Evolutionary conservation across 2,888 invertebrate genomes (phyloP), one percentile per base, ranked within the genome.

Genomic region (Orchesella flavescens): DNA sequence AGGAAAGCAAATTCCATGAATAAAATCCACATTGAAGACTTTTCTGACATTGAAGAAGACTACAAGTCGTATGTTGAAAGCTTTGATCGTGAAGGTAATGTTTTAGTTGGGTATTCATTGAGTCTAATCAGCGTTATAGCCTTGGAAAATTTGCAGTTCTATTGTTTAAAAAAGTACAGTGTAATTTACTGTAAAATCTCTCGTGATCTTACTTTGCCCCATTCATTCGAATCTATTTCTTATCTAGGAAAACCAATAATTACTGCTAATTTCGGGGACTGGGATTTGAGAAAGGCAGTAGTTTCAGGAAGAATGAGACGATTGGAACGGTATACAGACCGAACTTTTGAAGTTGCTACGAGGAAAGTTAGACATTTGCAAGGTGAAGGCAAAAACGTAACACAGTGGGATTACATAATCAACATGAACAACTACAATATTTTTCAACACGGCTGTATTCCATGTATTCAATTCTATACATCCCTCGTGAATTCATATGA

Each of bases 351-450:
- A 66, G 9, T 75, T 0, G 76, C 73, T 1, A 59, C 78, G 13
- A 44, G 49, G 19, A 73, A 59, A 57, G 73, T 78, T 43, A 55
- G 83, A 2, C 10, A 80, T 17, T 21, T 66, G n/a, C 80, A 80
- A 57, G 73, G 23, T 9, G 9, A 49, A 46, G 78, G 77, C 23
- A 66, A 72, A 43, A 78, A 78, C 43, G 77, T 73, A 13, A 77
- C 83, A 0, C 66, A 77, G 13, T 71, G 63, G 44, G 43, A 71
- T 46, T 76, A 74, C 65, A 77, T 83, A 1, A 77, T 83, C n/a
- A 72, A 83, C n/a, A 83, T 83, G 83, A 72, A 76, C 44, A 71
- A 65, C 24, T 83, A 83, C 43, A 83, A 83, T 57, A 13, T 72
- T 55, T 24, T 15, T 7, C 83, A 83, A 53, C 83, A 83, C 57